Percentiles rank a stretch among this genome's conserved stretches.
Conservation (phyloP, 1,140 invertebrate species). For the Yoshiicerus persimilis region DNA sequence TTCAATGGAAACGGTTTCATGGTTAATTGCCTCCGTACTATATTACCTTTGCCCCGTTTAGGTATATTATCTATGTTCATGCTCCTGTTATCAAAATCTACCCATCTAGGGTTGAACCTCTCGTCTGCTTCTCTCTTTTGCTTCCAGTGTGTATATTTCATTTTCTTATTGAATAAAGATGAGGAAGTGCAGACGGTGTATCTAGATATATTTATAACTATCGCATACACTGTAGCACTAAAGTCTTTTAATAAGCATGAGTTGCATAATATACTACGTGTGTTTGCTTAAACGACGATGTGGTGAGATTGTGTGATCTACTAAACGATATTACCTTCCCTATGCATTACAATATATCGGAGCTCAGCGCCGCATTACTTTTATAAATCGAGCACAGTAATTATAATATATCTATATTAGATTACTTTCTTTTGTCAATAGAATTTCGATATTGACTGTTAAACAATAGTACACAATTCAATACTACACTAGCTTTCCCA, state of each 20-base stretch:
- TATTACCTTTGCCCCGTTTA: background rate
- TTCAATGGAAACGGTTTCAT: constrained; percentile 24
- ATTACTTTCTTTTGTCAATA: background rate
- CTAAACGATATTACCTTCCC: too few species aligned
- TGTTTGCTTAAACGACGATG: too few species aligned
- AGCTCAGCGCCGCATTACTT: too few species aligned
- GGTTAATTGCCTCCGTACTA: constrained; percentile 15
- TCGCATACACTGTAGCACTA: too few species aligned
- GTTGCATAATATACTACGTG: too few species aligned
- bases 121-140: background rate
- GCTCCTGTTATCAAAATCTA: background rate
- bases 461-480: background rate
- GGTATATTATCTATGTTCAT: background rate
- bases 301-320: too few species aligned
- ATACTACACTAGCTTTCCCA: background rate
- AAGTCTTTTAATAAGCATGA: too few species aligned
- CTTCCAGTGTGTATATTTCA: background rate
- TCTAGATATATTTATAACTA: too few species aligned
- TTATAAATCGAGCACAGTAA: too few species aligned
- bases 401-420: too few species aligned
- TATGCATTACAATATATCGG: too few species aligned
- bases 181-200: background rate
- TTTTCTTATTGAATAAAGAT: background rate
- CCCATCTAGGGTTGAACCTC: background rate
- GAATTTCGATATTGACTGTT: background rate